phyloP scores from a whole-genome alignment of 2,888 invertebrate species.

The Lamproptera curius region DNA sequence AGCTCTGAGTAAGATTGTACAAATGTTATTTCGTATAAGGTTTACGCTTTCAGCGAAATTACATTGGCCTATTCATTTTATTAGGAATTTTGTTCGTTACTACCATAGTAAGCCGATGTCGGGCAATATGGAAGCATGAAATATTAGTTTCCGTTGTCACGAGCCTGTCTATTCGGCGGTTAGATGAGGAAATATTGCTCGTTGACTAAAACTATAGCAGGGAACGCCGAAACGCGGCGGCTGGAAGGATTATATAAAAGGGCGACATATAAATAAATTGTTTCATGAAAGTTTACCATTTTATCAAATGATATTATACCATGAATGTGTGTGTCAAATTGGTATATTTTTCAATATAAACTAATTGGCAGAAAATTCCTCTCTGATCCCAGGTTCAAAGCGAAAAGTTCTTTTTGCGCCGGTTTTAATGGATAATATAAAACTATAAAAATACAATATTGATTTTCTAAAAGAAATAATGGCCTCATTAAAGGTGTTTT shows the following conservation, averaged over 20 bases:
- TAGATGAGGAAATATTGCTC: conserved; percentile 18
- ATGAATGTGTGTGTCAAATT: too few relatives aligned
- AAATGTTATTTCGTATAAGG: neutral
- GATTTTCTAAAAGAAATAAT: too few relatives aligned
- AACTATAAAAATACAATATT: too few relatives aligned
- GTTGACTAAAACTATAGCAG: conserved; percentile 2
- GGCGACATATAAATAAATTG: neutral
- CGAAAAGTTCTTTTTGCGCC: too few relatives aligned
- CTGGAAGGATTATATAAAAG: conserved; percentile 7
- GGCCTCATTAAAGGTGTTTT: too few relatives aligned
- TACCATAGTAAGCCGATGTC: conserved; percentile 9
- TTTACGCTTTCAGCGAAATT: conserved; percentile 1
- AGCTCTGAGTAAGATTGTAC: too few relatives aligned
- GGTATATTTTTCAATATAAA: too few relatives aligned
- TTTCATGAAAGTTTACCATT: neutral
- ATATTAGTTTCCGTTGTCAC: conserved; percentile 19
- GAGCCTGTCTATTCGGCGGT: conserved; percentile 19
- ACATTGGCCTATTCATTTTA: neutral
- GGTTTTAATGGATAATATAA: too few relatives aligned
- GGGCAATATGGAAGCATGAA: conserved; percentile 14
- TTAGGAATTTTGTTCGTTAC: conserved; percentile 8
- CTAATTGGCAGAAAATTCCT: too few relatives aligned
- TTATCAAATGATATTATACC: too few relatives aligned
- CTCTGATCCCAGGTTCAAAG: too few relatives aligned
- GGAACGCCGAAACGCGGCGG: conserved; percentile 14